phyloP scores from a whole-genome alignment of 2,888 invertebrate genomes.

The Drosophila demipolita region DNA sequence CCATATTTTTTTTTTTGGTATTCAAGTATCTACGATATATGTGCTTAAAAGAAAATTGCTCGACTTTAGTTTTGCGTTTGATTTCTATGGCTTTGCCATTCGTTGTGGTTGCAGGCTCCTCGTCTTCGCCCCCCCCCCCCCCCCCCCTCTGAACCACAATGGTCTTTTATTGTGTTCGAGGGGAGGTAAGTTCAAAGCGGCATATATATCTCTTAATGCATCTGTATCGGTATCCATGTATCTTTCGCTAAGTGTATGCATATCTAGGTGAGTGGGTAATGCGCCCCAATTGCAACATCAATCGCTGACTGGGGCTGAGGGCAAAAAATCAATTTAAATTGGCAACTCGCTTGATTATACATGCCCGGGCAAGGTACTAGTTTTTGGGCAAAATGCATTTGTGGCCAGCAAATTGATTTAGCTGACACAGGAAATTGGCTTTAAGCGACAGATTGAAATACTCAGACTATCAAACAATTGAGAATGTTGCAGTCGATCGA shows the following conservation, averaged over 20 bases:
- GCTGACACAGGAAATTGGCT: slow-evolving; percentile 31
- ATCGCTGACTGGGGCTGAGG: slow-evolving; percentile 43
- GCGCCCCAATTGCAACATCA: slow-evolving; percentile 75
- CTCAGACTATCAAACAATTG: slow-evolving; percentile 11
- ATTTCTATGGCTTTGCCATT: slow-evolving; percentile 63
- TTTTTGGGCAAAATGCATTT: slow-evolving; percentile 42
- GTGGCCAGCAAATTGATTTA: slow-evolving; percentile 29
- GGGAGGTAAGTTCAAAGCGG: slow-evolving; percentile 41
- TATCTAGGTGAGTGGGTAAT: slow-evolving; percentile 76
- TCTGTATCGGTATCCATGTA: slow-evolving; percentile 20
- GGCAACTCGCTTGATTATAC: slow-evolving; percentile 58
- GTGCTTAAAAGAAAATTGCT: slow-evolving; percentile 76
- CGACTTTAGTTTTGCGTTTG: slow-evolving; percentile 65
- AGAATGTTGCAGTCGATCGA: neutral
- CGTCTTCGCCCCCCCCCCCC: neutral
- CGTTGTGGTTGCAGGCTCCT: slow-evolving; percentile 31
- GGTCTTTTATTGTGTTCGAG: slow-evolving; percentile 33
- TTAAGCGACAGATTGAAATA: slow-evolving; percentile 30
- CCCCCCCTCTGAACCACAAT: slow-evolving; percentile 45
- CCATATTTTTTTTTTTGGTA: neutral
- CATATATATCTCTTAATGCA: slow-evolving; percentile 45
- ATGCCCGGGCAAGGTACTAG: slow-evolving; percentile 25
- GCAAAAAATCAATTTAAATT: slow-evolving; percentile 65
- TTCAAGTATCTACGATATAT: slow-evolving; percentile 49
- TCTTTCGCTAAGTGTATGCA: slow-evolving; percentile 41